These are phyloP conservation scores for Scophthalmus maximus DNA, from an alignment of 2,113 vertebrate species.

Conservation along the genomic window DNA sequence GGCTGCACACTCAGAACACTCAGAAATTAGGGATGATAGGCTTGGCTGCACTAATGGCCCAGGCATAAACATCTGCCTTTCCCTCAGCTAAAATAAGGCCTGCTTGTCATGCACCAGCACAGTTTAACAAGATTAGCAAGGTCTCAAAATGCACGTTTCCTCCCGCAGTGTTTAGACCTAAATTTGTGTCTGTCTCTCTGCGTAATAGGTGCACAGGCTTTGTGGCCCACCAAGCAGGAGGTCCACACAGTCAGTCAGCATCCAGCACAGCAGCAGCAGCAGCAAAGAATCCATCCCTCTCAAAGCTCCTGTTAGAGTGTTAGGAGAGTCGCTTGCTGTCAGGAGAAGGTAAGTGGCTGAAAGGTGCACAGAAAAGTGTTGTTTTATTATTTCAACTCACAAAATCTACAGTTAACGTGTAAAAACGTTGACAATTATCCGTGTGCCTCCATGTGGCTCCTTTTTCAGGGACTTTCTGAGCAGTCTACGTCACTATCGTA, in stretches of 20 bases:
- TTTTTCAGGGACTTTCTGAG: slow-evolving; percentile 86
- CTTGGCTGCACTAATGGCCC: slow-evolving; percentile 44
- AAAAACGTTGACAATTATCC: too few species aligned
- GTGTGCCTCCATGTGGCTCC: slow-evolving; percentile 21
- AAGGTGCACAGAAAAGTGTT: slow-evolving; percentile 9
- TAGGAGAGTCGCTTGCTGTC: slow-evolving; percentile 80
- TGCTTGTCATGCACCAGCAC: slow-evolving; percentile 29
- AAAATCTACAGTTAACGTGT: background rate
- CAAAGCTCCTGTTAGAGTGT: slow-evolving; percentile 72
- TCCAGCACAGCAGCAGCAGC: slow-evolving; percentile 62
- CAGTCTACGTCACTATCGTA: slow-evolving; percentile 80
- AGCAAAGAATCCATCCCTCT: slow-evolving; percentile 77
- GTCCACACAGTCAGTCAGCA: slow-evolving; percentile 66
- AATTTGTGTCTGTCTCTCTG: slow-evolving; percentile 30
- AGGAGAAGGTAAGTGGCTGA: slow-evolving; percentile 85
- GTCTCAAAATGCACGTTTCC: slow-evolving; percentile 28
- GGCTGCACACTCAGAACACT: slow-evolving; percentile 1
- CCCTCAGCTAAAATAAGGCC: slow-evolving; percentile 26
- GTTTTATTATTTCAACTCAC: background rate
- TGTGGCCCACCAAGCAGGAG: slow-evolving; percentile 85
- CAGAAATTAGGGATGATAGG: slow-evolving; percentile 27
- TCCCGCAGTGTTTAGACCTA: slow-evolving; percentile 27
- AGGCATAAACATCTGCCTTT: slow-evolving; percentile 26
- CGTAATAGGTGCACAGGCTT: slow-evolving; percentile 83
- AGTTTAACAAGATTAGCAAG: slow-evolving; percentile 23